Percentiles rank a stretch among this genome's conserved stretches.
Evolutionary conservation across 2,113 vertebrate species (phyloP).

Genomic region (Amblyopsis rosae): DNA sequence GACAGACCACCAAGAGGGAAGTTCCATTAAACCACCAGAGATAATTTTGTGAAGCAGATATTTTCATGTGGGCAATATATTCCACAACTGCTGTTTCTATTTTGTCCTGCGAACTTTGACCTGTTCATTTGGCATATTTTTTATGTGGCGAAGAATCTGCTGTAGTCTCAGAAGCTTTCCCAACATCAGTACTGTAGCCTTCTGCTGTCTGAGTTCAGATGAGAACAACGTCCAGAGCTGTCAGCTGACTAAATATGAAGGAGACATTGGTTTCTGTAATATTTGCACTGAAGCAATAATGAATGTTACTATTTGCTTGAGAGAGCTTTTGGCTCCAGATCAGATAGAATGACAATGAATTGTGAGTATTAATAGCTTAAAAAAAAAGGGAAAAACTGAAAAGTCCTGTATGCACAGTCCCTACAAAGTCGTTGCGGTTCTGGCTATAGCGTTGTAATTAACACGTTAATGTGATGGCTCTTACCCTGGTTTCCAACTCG

Average conservation of each 20-base stretch:
- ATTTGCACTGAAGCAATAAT: background rate
- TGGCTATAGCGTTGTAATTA: background rate
- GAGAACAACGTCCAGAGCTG: conserved; percentile 25
- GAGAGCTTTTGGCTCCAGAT: background rate
- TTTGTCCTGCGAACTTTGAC: conserved; percentile 51
- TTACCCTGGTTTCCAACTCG: conserved; percentile 93
- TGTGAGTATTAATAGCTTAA: background rate
- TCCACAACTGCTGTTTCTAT: conserved; percentile 33
- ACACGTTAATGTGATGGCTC: conserved; percentile 6
- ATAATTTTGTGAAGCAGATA: conserved; percentile 32
- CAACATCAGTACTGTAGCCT: conserved; percentile 16
- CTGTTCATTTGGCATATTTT: conserved; percentile 21
- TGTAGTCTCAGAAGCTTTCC: conserved; percentile 24
- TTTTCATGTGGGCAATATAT: conserved; percentile 51
- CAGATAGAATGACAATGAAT: background rate
- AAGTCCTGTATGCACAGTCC: background rate
- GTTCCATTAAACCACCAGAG: conserved; percentile 44
- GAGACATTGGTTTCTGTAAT: background rate
- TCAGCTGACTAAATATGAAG: background rate
- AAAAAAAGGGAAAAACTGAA: background rate
- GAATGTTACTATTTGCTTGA: background rate
- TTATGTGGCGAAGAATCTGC: conserved; percentile 43
- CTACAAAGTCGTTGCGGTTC: background rate
- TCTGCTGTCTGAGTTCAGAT: conserved; percentile 27
- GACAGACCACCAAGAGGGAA: conserved; percentile 52